Conservation (phyloP, 1,140 invertebrate genomes). For the Manduca sexta region DNA sequence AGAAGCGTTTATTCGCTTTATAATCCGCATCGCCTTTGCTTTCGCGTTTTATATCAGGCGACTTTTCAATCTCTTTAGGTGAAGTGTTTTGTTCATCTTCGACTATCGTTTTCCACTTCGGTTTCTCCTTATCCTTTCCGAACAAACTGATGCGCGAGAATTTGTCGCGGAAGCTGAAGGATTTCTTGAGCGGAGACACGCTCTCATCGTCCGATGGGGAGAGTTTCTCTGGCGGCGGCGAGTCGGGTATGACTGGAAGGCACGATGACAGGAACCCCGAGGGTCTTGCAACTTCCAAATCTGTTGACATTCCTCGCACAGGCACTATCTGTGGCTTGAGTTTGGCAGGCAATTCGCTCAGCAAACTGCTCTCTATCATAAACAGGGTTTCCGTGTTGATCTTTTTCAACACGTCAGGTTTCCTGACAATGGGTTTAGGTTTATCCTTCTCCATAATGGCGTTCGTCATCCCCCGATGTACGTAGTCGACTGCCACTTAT, state of each 20-base stretch:
- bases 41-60: constrained; percentile 5
- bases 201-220: constrained; percentile 33
- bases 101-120: constrained; percentile 40
- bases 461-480: constrained; percentile 46
- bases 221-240: constrained; percentile 25
- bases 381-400: constrained; percentile 50
- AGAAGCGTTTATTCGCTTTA: constrained; percentile 53
- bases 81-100: constrained; percentile 35
- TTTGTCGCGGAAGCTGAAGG: constrained; percentile 59
- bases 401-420: constrained; percentile 49
- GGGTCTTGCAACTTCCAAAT: constrained; percentile 39
- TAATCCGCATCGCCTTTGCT: constrained; percentile 30
- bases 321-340: constrained; percentile 39
- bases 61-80: neutral
- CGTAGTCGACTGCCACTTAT: constrained; percentile 49
- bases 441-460: constrained; percentile 49
- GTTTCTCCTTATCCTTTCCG: constrained; percentile 49
- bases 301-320: constrained; percentile 29
- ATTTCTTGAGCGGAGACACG: constrained; percentile 47
- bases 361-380: constrained; percentile 54
- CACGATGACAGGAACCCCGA: constrained; percentile 44
- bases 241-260: constrained; percentile 39
- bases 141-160: constrained; percentile 50
- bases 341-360: constrained; percentile 51
- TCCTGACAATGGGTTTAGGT: constrained; percentile 30